A percentile compares a stretch with the other conserved stretches of the same genome.
Conservation (phyloP, 2,888 invertebrate genomes). For the Ametastegia equiseti region DNA sequence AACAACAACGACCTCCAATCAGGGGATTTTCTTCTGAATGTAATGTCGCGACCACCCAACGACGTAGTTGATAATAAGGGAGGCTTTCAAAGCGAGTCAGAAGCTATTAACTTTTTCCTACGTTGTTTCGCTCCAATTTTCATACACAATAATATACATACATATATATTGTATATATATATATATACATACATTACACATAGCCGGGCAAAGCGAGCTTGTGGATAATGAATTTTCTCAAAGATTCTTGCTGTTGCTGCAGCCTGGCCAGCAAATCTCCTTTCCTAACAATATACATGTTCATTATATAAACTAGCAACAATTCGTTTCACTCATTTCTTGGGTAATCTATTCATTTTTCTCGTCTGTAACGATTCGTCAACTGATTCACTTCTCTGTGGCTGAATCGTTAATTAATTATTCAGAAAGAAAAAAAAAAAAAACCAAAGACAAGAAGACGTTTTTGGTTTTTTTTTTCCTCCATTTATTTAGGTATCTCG, state of each 20-base stretch:
- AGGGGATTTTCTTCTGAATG: slow-evolving; percentile 9
- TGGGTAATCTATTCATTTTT: no score
- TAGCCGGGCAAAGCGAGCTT: not conserved
- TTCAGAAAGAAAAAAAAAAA: no score
- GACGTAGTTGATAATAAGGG: not conserved
- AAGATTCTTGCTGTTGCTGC: not conserved
- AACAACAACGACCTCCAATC: not conserved
- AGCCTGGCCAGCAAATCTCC: no score
- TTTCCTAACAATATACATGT: no score
- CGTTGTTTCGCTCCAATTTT: not conserved
- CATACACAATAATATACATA: not conserved
- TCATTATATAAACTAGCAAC: no score
- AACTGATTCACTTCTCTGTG: no score
- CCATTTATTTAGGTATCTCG: no score
- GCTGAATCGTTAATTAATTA: no score
- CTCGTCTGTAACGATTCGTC: no score
- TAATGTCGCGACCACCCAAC: not conserved
- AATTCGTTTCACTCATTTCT: no score
- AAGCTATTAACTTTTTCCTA: slow-evolving; percentile 12
- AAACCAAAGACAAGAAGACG: no score
- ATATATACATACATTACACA: not conserved
- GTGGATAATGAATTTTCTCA: not conserved
- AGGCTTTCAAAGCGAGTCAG: not conserved
- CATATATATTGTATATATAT: not conserved
- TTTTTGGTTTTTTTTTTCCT: no score